A percentile compares a stretch with the other conserved stretches of the same genome.
These are phyloP conservation scores for Chymomyza caudatula DNA, from an alignment of 2,888 invertebrate species.

Conservation along the genomic window DNA sequence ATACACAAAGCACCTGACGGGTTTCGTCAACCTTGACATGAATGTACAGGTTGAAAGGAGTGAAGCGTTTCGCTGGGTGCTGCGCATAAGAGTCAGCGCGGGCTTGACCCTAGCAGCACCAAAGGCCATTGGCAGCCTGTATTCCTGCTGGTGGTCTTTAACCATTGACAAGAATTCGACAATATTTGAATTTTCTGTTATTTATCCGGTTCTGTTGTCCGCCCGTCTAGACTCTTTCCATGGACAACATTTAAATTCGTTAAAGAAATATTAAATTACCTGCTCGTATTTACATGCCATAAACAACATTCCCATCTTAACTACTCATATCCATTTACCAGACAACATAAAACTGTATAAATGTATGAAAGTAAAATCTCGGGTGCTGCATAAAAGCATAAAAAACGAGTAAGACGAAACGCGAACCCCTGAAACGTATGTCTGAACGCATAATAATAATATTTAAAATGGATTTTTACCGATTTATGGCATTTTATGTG, in stretches of 20 bases:
- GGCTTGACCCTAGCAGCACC: too few species aligned
- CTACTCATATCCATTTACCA: constrained; percentile 17
- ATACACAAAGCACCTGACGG: too few species aligned
- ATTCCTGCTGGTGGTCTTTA: too few species aligned
- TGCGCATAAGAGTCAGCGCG: too few species aligned
- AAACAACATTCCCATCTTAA: not conserved
- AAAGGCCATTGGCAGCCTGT: too few species aligned
- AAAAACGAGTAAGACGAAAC: constrained; percentile 2
- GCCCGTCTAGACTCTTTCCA: not conserved
- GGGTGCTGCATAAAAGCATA: constrained; percentile 23
- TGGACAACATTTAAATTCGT: not conserved
- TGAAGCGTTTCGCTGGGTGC: too few species aligned
- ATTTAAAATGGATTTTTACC: constrained; percentile 54
- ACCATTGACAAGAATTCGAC: too few species aligned
- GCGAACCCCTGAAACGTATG: constrained; percentile 17
- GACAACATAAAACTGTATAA: constrained; percentile 3
- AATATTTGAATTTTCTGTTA: too few species aligned
- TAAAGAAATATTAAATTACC: not conserved
- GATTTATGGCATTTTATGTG: constrained; percentile 50
- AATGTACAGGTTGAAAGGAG: too few species aligned
- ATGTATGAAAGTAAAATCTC: constrained; percentile 35
- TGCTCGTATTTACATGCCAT: not conserved
- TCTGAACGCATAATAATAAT: constrained; percentile 44
- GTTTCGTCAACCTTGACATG: too few species aligned
- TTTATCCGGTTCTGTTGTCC: too few species aligned